A percentile compares a stretch with the other conserved stretches of the same genome.
Conservation (phyloP, 2,113 vertebrate species). For the Daboia siamensis region DNA sequence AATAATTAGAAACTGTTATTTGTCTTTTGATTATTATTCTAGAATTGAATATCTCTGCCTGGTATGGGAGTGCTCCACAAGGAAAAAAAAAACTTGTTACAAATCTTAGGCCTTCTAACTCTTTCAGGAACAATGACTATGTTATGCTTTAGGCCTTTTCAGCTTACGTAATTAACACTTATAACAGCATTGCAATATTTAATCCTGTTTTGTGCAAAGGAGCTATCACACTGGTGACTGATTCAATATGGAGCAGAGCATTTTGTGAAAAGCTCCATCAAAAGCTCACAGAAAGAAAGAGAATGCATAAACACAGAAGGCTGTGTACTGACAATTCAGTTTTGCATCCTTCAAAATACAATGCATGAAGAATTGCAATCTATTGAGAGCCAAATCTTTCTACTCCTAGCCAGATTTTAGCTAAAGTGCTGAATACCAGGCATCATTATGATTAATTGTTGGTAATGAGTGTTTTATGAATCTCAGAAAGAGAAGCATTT, state of each 20-base stretch:
- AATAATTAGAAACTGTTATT: background rate
- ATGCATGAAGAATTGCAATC: slow-evolving; percentile 59
- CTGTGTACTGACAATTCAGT: slow-evolving; percentile 59
- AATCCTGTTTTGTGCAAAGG: slow-evolving; percentile 1
- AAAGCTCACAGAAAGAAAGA: background rate
- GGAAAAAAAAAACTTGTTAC: background rate
- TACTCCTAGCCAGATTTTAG: slow-evolving; percentile 58
- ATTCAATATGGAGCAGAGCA: background rate
- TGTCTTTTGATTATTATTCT: background rate
- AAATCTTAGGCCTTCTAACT: slow-evolving; percentile 22
- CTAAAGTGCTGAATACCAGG: slow-evolving; percentile 65
- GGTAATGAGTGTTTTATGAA: slow-evolving; percentile 77
- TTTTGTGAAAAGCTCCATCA: slow-evolving; percentile 32
- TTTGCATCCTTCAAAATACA: slow-evolving; percentile 55
- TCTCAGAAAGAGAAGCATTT: slow-evolving; percentile 70
- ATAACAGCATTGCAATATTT: background rate
- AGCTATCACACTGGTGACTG: background rate
- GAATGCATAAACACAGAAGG: slow-evolving; percentile 23
- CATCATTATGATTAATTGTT: slow-evolving; percentile 79
- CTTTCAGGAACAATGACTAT: slow-evolving; percentile 1
- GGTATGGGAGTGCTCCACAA: background rate
- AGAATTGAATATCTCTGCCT: background rate
- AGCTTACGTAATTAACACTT: slow-evolving; percentile 19
- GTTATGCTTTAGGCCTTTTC: slow-evolving; percentile 23
- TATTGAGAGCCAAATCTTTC: slow-evolving; percentile 63